Evolutionary conservation across 2,797 vertebrate genomes (phyloP).

Genomic region (Phataginus tricuspis): DNA sequence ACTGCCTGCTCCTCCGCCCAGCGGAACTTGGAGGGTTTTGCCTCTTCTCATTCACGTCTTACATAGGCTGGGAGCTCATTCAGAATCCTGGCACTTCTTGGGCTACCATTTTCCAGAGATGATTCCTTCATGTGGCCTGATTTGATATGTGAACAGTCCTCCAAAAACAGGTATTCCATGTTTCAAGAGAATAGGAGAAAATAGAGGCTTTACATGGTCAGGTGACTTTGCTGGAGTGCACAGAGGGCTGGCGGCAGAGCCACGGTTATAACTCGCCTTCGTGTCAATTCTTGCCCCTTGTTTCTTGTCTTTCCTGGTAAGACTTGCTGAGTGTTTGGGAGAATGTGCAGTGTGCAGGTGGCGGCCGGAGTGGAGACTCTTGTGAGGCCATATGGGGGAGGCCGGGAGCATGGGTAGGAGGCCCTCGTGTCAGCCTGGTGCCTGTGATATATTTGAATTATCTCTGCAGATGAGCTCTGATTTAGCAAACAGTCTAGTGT

Average conservation of each 20-base stretch:
- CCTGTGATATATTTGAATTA: conserved; percentile 81
- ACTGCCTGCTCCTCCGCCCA: not conserved
- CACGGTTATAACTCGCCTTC: not conserved
- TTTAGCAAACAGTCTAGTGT: conserved; percentile 75
- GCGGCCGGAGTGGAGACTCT: not conserved
- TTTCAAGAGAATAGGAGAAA: not conserved
- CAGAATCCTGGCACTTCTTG: not conserved
- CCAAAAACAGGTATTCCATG: not conserved
- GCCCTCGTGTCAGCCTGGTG: conserved; percentile 47
- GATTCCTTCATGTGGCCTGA: not conserved
- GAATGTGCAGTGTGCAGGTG: not conserved
- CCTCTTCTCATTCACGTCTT: not conserved
- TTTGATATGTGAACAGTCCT: not conserved
- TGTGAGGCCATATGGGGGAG: not conserved
- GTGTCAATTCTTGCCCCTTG: not conserved
- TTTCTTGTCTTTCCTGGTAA: not conserved
- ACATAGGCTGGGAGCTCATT: not conserved
- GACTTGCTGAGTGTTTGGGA: not conserved
- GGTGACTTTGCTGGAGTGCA: not conserved
- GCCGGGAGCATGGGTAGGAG: not conserved
- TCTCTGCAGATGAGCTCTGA: conserved; percentile 74
- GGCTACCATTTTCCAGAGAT: not conserved
- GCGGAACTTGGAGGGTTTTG: not conserved
- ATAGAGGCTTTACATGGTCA: not conserved
- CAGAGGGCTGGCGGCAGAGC: not conserved